These are phyloP conservation scores for Phenacoccus solenopsis DNA, from an alignment of 1,140 invertebrate species.

Conservation along the genomic window DNA sequence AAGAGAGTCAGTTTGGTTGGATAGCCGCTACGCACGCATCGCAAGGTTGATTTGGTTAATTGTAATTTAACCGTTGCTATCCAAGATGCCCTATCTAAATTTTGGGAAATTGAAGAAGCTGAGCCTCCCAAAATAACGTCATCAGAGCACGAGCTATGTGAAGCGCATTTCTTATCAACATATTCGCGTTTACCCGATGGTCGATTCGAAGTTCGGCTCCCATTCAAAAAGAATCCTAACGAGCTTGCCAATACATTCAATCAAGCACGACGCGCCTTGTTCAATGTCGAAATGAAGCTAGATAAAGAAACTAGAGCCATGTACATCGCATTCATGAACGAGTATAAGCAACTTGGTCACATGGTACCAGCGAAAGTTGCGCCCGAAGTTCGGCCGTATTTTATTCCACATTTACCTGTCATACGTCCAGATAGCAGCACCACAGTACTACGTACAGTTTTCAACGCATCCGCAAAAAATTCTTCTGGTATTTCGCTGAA, in stretches of 20 bases:
- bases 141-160: background rate
- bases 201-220: constrained; percentile 28
- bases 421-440: constrained; percentile 22
- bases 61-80: background rate
- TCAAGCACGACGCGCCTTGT: constrained; percentile 22
- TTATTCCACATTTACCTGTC: constrained; percentile 23
- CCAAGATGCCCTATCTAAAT: background rate
- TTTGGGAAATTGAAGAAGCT: constrained; percentile 11
- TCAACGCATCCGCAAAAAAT: constrained; percentile 29
- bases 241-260: constrained; percentile 22
- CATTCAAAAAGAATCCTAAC: constrained; percentile 25
- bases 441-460: constrained; percentile 32
- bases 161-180: background rate
- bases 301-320: constrained; percentile 27
- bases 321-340: constrained; percentile 28
- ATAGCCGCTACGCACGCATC: too few species aligned
- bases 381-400: constrained; percentile 19
- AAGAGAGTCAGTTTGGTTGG: background rate
- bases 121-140: background rate
- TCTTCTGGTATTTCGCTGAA: constrained; percentile 29
- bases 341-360: constrained; percentile 31
- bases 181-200: background rate
- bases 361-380: constrained; percentile 25
- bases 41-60: background rate
- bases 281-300: constrained; percentile 26